phyloP scores from a whole-genome alignment of 2,888 invertebrate species.

The Eurytoma californica region DNA sequence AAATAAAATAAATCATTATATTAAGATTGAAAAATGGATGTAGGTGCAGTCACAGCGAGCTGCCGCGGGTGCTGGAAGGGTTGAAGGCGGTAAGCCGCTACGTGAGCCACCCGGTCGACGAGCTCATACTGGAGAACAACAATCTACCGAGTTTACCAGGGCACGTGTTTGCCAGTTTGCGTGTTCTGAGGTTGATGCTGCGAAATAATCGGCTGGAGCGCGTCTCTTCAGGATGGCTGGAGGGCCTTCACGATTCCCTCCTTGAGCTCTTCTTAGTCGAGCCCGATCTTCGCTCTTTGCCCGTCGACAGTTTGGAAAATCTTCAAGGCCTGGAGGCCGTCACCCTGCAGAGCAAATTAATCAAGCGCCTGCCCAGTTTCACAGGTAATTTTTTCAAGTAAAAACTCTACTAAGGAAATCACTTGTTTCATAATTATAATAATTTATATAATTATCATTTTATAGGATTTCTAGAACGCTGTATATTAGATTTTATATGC shows the following conservation, averaged over 20 bases:
- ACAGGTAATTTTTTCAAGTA: conserved; percentile 74
- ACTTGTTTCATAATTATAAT: too few relatives aligned
- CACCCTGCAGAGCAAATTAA: conserved; percentile 86
- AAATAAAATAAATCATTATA: background rate
- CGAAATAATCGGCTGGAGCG: conserved; percentile 89
- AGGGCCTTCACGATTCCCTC: conserved; percentile 84
- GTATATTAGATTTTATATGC: too few relatives aligned
- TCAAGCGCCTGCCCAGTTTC: conserved; percentile 86
- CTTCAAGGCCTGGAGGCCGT: conserved; percentile 87
- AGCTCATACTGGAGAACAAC: conserved; percentile 91
- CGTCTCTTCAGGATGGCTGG: conserved; percentile 87
- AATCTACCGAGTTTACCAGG: conserved; percentile 90
- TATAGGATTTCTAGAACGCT: too few relatives aligned
- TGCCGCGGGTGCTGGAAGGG: conserved; percentile 85
- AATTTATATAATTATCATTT: too few relatives aligned
- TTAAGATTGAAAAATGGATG: conserved; percentile 53
- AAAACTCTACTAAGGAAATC: too few relatives aligned
- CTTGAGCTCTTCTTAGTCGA: conserved; percentile 91
- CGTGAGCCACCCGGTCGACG: conserved; percentile 85
- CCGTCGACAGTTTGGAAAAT: conserved; percentile 85
- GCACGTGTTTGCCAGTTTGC: conserved; percentile 85
- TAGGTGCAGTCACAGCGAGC: conserved; percentile 95
- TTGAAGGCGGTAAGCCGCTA: conserved; percentile 82
- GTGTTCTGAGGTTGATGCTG: conserved; percentile 87
- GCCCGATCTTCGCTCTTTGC: conserved; percentile 86